phyloP scores from a whole-genome alignment of 1,140 invertebrate species.

The Lerema accius region DNA sequence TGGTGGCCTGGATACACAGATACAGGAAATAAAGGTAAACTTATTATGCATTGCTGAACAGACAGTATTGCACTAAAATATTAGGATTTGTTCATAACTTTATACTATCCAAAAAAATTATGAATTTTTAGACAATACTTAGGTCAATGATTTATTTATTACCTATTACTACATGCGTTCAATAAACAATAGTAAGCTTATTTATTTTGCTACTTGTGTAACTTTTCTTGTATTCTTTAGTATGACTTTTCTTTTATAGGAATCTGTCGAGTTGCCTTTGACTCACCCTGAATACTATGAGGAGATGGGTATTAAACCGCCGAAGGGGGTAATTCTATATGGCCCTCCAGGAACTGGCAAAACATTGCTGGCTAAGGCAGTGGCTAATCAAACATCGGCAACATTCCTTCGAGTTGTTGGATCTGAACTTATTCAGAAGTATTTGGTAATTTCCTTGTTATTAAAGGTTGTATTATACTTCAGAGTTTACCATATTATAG shows the following conservation, averaged over 20 bases:
- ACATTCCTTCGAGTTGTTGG: slow-evolving; percentile 99
- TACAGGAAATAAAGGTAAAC: slow-evolving; percentile 93
- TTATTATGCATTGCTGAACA: background rate
- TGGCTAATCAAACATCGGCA: slow-evolving; percentile 99
- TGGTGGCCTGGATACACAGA: slow-evolving; percentile 99
- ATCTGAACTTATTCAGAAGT: slow-evolving; percentile 99
- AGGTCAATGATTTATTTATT: too few species aligned
- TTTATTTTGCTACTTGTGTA: too few species aligned
- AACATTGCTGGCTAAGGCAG: slow-evolving; percentile 98
- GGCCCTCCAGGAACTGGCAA: slow-evolving; percentile 99
- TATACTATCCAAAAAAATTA: too few species aligned
- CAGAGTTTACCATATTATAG: too few species aligned
- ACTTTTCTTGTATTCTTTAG: too few species aligned
- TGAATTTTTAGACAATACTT: too few species aligned
- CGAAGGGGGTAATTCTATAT: slow-evolving; percentile 99
- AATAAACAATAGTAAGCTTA: too few species aligned
- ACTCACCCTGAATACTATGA: slow-evolving; percentile 99
- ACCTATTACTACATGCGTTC: too few species aligned
- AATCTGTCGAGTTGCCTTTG: slow-evolving; percentile 98
- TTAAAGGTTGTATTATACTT: slow-evolving; percentile 37
- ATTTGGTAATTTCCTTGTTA: slow-evolving; percentile 91
- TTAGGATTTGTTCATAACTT: too few species aligned
- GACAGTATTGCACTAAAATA: too few species aligned
- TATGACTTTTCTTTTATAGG: slow-evolving; percentile 84
- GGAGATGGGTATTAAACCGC: slow-evolving; percentile 99